A percentile compares a stretch with the other conserved stretches of the same genome.
Conservation (phyloP, 1,140 invertebrate genomes). For the Saxidomus purpurata region DNA sequence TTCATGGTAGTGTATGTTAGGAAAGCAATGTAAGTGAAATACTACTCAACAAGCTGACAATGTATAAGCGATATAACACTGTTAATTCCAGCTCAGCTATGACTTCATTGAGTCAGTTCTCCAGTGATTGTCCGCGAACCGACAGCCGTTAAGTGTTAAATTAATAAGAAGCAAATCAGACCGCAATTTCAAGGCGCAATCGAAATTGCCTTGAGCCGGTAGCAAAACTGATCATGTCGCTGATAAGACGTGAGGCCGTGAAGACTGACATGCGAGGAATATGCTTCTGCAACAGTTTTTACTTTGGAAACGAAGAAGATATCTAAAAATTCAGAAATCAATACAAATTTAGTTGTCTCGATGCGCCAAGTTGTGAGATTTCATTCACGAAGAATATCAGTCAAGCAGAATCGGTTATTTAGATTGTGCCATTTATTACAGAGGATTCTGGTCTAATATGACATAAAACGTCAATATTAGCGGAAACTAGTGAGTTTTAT, state of each 20-base stretch:
- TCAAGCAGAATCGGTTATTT: conserved; percentile 7
- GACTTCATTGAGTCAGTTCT: conserved; percentile 1
- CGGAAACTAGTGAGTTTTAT: neutral
- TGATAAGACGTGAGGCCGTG: neutral
- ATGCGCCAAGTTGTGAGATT: conserved; percentile 18
- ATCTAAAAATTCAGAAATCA: conserved; percentile 32
- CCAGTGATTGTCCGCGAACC: conserved; percentile 12
- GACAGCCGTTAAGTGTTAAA: conserved; percentile 41
- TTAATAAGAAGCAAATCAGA: conserved; percentile 32
- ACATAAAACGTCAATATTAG: neutral
- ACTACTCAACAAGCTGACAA: neutral
- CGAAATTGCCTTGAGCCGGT: conserved; percentile 17
- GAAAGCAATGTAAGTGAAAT: neutral
- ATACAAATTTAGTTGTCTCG: conserved; percentile 49
- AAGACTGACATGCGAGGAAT: neutral
- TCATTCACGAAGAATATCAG: neutral
- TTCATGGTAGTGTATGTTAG: neutral
- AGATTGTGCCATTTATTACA: neutral
- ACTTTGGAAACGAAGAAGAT: neutral
- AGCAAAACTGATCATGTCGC: conserved; percentile 17
- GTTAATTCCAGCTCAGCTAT: neutral
- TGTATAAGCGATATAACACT: neutral
- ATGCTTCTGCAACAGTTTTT: conserved; percentile 26
- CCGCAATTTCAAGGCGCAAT: conserved; percentile 33
- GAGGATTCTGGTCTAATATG: conserved; percentile 1